Evolutionary conservation across 2,797 vertebrate genomes (phyloP).

Genomic region (Pteronotus mesoamericanus): DNA sequence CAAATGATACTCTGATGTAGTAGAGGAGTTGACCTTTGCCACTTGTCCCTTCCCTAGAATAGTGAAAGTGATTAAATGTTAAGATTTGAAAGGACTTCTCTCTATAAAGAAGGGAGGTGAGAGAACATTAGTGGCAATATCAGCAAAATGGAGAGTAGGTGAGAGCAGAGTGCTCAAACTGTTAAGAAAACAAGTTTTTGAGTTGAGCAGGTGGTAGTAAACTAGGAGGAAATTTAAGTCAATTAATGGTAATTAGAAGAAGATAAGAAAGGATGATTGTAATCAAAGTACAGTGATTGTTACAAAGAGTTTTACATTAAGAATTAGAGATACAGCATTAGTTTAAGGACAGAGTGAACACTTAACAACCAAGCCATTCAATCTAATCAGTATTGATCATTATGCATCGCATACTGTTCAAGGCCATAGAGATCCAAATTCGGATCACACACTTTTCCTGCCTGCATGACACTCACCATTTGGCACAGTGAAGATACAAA

Average conservation of each 20-base stretch:
- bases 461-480: neutral
- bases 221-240: neutral
- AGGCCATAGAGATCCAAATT: neutral
- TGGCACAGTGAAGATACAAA: neutral
- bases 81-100: neutral
- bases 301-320: neutral
- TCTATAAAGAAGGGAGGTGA: neutral
- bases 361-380: neutral
- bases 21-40: neutral
- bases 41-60: neutral
- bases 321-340: neutral
- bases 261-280: neutral
- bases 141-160: neutral
- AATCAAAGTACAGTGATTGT: neutral
- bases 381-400: neutral
- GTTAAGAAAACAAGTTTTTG: neutral
- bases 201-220: neutral
- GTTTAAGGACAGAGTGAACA: slow-evolving; percentile 1
- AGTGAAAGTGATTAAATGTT: neutral
- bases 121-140: neutral
- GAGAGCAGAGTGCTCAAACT: neutral
- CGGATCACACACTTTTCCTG: neutral
- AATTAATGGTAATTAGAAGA: neutral
- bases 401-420: too few relatives aligned
- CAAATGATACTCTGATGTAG: neutral